Conservation (phyloP, 2,888 invertebrate genomes). For the Bellardia bayeri region DNA sequence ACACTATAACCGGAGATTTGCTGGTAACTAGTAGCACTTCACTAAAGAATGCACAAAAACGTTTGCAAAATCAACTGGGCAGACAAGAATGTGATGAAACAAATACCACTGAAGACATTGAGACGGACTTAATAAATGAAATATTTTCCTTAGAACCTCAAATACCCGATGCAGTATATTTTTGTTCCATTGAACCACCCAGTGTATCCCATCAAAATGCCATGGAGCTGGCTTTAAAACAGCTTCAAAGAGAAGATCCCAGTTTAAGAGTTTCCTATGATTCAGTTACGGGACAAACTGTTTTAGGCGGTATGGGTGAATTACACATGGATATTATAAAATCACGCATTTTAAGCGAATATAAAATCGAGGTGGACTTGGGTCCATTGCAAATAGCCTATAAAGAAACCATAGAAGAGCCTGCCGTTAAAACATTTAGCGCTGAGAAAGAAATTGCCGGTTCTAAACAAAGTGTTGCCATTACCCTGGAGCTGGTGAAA, state of each 20-base stretch:
- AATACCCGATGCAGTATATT: constrained; percentile 97
- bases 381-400: constrained; percentile 97
- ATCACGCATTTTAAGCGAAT: constrained; percentile 94
- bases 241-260: constrained; percentile 95
- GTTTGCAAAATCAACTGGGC: constrained; percentile 77
- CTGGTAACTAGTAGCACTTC: constrained; percentile 87
- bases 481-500: constrained; percentile 83
- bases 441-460: constrained; percentile 84
- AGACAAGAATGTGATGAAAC: constrained; percentile 6
- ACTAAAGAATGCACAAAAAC: constrained; percentile 86
- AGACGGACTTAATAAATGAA: constrained; percentile 75
- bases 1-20: constrained; percentile 91
- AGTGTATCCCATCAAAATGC: constrained; percentile 89
- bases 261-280: constrained; percentile 91
- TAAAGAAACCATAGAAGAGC: constrained; percentile 88
- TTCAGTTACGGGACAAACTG: constrained; percentile 93
- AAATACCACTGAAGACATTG: constrained; percentile 78
- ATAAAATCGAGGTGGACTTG: constrained; percentile 94
- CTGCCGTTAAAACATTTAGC: constrained; percentile 76
- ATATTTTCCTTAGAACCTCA: constrained; percentile 86
- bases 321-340: constrained; percentile 97
- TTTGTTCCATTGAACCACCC: constrained; percentile 97
- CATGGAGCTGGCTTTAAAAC: constrained; percentile 91
- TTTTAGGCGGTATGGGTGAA: constrained; percentile 98
- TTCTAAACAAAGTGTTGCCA: constrained; percentile 81